Base-by-base conservation (phyloP, 2,888 invertebrate species). In the Erebia aethiops region DNA sequence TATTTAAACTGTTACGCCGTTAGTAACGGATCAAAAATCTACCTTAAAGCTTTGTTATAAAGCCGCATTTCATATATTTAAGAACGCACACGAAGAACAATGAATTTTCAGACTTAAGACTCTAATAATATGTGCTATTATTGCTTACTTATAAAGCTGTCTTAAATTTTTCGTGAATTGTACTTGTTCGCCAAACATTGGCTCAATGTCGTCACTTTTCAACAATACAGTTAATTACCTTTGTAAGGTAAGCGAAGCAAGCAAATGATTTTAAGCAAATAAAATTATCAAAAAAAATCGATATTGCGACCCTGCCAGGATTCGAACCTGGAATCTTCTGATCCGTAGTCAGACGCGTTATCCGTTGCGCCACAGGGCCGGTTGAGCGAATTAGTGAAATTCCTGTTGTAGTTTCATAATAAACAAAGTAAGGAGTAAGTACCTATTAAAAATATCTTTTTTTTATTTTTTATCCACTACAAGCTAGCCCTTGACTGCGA, bases 271-370 rank as follows among this genome's bases (percentile, higher is more conserved):
- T 46, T 62, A 8, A 62, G 76, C 7, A 7, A 26, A 10, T 11
- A 0, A 61, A 69, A n/a, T 74, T 67, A 67, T 21, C 57, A 77
- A 77, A 81, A 78, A 81, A 78, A 62, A 0, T 13, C 49, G 2
- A 0, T 0, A 0, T 1, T 1, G 78, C 94, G 94, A 94, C 94
- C 94, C 90, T 94, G 94, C 94, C 94, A 94, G 94, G 94, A 94
- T 94, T 94, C 94, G 94, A 94, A 94, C 92, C 94, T 95, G 95
- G 94, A 94, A 94, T 94, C 94, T 94, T 94, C 94, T 95, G 95
- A 95, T 95, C 94, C 95, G 95, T 95, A 95, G 95, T 95, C 95
- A 95, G 95, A 95, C 95, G 95, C 95, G 95, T 95, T 95, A 95
- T 95, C 94, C 94, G 86, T 94, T 94, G 94, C 94, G 94, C 94